phyloP scores from a whole-genome alignment of 92 coral and sea anemone genomes.

The Isaurus tuberculatus region DNA sequence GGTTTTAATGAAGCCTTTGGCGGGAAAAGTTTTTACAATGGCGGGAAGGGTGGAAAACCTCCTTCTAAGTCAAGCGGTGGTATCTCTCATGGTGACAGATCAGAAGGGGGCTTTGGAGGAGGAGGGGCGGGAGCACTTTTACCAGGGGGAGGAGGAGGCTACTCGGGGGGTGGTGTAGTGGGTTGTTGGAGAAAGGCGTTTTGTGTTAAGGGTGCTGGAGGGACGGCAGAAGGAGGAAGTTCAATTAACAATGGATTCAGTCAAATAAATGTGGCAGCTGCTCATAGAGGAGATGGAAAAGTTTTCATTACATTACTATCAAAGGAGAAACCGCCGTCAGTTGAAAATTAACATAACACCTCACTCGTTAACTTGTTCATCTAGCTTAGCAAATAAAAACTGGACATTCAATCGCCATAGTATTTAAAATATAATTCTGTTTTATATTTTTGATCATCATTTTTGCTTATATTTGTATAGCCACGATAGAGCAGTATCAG shows the following conservation, averaged over 20 bases:
- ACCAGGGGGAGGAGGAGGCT: conserved; percentile 98
- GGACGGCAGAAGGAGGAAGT: conserved; percentile 90
- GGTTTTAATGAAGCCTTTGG: conserved; percentile 84
- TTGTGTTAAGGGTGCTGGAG: conserved; percentile 76
- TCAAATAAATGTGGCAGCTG: conserved; percentile 63
- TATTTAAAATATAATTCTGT: not conserved
- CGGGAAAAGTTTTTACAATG: conserved; percentile 81
- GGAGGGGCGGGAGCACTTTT: conserved; percentile 97
- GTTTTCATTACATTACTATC: conserved; percentile 79
- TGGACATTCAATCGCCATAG: not conserved
- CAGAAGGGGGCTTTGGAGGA: conserved; percentile 96
- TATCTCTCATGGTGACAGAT: conserved; percentile 66
- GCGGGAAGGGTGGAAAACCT: conserved; percentile 90
- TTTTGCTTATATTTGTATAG: too few species aligned
- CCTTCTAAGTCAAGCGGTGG: conserved; percentile 47
- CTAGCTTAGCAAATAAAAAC: not conserved
- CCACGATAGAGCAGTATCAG: too few species aligned
- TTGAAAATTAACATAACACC: conserved; percentile 7
- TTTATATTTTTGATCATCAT: too few species aligned
- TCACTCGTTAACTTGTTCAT: not conserved
- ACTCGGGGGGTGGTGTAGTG: conserved; percentile 90
- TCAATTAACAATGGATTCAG: conserved; percentile 75
- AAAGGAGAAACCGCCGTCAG: conserved; percentile 44
- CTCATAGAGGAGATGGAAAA: conserved; percentile 79
- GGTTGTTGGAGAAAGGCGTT: conserved; percentile 78